Evolutionary conservation across 2,888 invertebrate species (phyloP).

Genomic region (Pomacea canaliculata): DNA sequence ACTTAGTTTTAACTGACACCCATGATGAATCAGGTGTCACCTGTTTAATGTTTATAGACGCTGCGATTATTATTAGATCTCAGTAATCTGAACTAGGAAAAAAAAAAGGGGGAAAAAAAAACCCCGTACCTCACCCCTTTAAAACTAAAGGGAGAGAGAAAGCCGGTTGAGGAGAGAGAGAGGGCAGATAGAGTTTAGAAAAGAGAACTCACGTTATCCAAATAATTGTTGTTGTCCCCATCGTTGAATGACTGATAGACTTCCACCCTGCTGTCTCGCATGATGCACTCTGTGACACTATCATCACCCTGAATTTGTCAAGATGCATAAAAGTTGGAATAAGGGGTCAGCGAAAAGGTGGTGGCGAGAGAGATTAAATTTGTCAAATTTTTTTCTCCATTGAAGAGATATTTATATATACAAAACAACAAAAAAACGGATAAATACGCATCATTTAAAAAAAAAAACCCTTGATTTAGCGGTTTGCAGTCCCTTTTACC

Average conservation of each 20-base stretch:
- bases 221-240: conserved; percentile 29
- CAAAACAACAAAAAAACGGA: no score
- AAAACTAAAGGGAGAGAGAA: neutral
- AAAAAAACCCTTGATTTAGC: no score
- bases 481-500: no score
- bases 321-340: neutral
- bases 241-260: conserved; percentile 33
- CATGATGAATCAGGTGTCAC: neutral
- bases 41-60: neutral
- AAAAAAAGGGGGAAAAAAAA: neutral
- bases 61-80: neutral
- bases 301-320: conserved; percentile 40
- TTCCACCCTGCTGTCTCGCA: conserved; percentile 28
- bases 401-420: no score
- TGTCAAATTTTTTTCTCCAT: no score
- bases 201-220: conserved; percentile 26
- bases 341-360: no score
- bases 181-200: neutral
- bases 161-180: neutral
- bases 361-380: no score
- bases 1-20: no score
- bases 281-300: conserved; percentile 42
- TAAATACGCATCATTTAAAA: no score
- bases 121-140: neutral
- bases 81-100: neutral